Evolutionary conservation across 2,888 invertebrate genomes (phyloP).

Genomic region (Phortica okadai): DNA sequence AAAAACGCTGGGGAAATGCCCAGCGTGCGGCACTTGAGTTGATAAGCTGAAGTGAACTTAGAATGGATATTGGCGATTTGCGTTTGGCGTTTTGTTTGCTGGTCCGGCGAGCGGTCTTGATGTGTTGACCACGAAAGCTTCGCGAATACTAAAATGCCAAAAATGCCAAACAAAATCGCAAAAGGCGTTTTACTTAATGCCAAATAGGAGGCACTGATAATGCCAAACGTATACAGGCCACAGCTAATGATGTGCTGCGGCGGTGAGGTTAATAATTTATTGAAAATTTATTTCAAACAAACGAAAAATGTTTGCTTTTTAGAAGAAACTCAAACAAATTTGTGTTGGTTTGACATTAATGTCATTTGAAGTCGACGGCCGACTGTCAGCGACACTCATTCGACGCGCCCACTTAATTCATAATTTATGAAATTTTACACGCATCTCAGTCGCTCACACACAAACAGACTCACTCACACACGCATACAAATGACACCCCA

Average conservation of each 20-base stretch:
- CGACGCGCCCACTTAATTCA: constrained; percentile 23
- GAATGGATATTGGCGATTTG: neutral
- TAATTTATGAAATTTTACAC: constrained; percentile 68
- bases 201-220: too few species aligned
- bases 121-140: constrained; percentile 22
- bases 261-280: too few species aligned
- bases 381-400: constrained; percentile 1
- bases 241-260: too few species aligned
- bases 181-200: neutral
- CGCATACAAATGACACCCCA: neutral
- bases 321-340: neutral
- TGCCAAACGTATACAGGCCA: too few species aligned
- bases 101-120: neutral
- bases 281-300: too few species aligned
- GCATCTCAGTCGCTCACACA: constrained; percentile 56
- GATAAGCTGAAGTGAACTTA: neutral
- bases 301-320: too few species aligned
- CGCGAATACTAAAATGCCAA: constrained; percentile 2
- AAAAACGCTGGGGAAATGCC: neutral
- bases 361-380: neutral
- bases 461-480: too few species aligned
- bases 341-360: neutral
- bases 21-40: neutral
- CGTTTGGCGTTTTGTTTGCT: too few species aligned
- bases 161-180: neutral